Conservation (phyloP, 53 echinoderm and acorn worm genomes). For the Patiria pectinifera region DNA sequence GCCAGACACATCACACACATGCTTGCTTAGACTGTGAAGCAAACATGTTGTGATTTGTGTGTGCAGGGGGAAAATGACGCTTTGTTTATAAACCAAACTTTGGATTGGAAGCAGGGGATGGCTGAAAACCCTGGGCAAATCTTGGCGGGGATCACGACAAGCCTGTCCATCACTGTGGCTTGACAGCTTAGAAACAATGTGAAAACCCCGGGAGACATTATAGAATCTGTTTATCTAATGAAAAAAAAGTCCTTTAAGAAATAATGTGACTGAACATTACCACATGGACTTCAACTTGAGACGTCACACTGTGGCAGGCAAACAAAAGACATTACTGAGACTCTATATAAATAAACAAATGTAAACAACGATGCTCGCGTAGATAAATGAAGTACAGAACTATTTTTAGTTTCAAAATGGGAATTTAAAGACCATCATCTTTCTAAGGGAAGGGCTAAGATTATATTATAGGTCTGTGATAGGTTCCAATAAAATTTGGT, state of each 20-base stretch:
- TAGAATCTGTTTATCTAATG: background rate
- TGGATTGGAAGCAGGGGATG: background rate
- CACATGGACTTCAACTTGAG: too few relatives aligned
- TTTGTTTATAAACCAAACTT: slow-evolving; percentile 36
- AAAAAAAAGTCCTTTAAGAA: background rate
- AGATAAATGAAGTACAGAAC: background rate
- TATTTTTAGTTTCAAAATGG: background rate
- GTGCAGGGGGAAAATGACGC: background rate
- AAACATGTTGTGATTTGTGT: background rate
- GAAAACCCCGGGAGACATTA: slow-evolving; percentile 19
- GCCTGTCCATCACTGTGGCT: slow-evolving; percentile 16
- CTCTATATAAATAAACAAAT: background rate
- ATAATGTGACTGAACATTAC: background rate
- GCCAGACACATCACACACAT: slow-evolving; percentile 6
- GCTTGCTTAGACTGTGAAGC: background rate
- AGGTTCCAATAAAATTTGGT: too few relatives aligned
- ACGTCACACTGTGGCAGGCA: background rate
- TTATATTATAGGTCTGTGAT: too few relatives aligned
- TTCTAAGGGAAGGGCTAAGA: background rate
- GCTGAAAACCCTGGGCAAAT: slow-evolving; percentile 8
- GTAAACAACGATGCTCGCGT: background rate
- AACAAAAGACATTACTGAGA: background rate
- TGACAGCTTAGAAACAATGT: background rate
- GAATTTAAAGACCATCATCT: background rate
- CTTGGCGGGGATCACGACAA: background rate